These are phyloP conservation scores for Ophion obscuratus DNA, from an alignment of 2,888 invertebrate species.

Conservation along the genomic window DNA sequence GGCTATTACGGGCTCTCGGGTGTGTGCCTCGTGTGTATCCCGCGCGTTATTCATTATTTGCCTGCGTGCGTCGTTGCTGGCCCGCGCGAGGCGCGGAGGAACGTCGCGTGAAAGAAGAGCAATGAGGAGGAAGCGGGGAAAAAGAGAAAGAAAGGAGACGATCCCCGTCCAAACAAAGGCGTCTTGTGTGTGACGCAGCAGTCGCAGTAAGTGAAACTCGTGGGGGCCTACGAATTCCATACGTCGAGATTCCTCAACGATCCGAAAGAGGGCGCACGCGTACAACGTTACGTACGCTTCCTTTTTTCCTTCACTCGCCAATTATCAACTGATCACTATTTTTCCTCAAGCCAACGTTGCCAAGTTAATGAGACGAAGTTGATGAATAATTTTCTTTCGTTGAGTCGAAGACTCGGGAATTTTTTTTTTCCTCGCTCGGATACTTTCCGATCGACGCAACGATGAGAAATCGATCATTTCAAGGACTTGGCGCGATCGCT, in stretches of 20 bases:
- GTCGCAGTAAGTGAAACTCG: constrained; percentile 52
- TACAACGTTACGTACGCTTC: background rate
- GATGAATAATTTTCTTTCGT: background rate
- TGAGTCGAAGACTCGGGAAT: background rate
- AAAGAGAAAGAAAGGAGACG: constrained; percentile 40
- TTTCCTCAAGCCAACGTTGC: background rate
- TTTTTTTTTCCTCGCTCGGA: background rate
- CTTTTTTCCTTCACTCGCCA: background rate
- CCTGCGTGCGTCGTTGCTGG: constrained; percentile 27
- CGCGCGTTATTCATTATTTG: constrained; percentile 56
- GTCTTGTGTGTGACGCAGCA: constrained; percentile 68
- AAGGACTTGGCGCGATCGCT: background rate
- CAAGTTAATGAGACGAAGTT: background rate
- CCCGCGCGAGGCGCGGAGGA: constrained; percentile 26
- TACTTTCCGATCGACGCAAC: background rate
- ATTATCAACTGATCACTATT: background rate
- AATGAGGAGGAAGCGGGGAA: constrained; percentile 5
- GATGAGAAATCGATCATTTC: background rate
- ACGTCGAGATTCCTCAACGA: constrained; percentile 40
- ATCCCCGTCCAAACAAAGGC: constrained; percentile 72
- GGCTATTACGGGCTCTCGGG: constrained; percentile 44
- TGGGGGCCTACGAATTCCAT: constrained; percentile 42
- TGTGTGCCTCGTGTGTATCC: constrained; percentile 14
- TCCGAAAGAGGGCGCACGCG: background rate
- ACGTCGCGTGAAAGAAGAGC: constrained; percentile 28